phyloP scores from a whole-genome alignment of 1,140 invertebrate species.

The Meloidogyne hapla region DNA sequence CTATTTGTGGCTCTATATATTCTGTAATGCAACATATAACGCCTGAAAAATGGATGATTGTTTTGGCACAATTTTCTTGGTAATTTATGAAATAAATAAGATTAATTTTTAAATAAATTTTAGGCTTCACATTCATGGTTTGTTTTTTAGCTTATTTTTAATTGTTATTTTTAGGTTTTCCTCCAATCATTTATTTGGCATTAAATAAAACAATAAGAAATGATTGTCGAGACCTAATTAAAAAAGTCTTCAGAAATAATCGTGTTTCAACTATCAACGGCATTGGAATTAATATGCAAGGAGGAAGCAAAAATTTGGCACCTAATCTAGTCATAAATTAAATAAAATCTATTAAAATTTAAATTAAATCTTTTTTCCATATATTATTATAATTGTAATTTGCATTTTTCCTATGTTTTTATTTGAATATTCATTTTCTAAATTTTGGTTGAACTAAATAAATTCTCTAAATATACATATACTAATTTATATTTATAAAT shows the following conservation, averaged over 20 bases:
- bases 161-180: neutral
- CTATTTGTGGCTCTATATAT: conserved; percentile 4
- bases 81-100: neutral
- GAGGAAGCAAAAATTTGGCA: too few relatives aligned
- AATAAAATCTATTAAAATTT: too few relatives aligned
- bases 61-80: conserved; percentile 20
- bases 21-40: conserved; percentile 1
- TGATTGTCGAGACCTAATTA: conserved; percentile 8
- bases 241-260: neutral
- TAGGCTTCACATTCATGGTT: conserved; percentile 12
- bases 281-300: neutral
- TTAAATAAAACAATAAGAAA: conserved; percentile 17
- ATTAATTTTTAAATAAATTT: neutral
- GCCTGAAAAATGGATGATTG: conserved; percentile 5
- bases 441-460: too few relatives aligned
- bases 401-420: too few relatives aligned
- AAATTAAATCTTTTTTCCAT: too few relatives aligned
- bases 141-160: neutral
- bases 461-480: too few relatives aligned
- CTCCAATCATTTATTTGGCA: conserved; percentile 3
- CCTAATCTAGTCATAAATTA: too few relatives aligned
- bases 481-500: too few relatives aligned
- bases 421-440: too few relatives aligned
- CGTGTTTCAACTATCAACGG: neutral
- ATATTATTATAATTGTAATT: too few relatives aligned